Percentiles rank a stretch among this genome's conserved stretches.
Conservation (phyloP, 2,888 invertebrate genomes). For the Baccha elongata region DNA sequence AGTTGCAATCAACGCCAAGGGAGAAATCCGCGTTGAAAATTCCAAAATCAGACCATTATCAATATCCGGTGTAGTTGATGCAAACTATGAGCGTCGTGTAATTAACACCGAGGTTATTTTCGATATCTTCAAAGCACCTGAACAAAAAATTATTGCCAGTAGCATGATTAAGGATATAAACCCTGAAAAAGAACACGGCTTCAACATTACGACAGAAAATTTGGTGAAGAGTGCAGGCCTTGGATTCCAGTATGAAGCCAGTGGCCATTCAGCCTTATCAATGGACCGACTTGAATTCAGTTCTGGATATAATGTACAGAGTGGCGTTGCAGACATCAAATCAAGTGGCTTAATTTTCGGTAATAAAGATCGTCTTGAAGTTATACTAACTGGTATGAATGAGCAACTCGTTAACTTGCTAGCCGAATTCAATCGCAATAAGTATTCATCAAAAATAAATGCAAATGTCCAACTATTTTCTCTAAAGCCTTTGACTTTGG, state of each 20-base stretch:
- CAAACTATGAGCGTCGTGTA: slow-evolving; percentile 79
- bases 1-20: slow-evolving; percentile 83
- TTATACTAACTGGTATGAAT: slow-evolving; percentile 76
- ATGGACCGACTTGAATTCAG: slow-evolving; percentile 77
- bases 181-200: slow-evolving; percentile 77
- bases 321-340: slow-evolving; percentile 78
- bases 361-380: slow-evolving; percentile 80
- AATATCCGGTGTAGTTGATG: slow-evolving; percentile 82
- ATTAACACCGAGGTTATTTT: slow-evolving; percentile 82
- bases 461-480: slow-evolving; percentile 77
- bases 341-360: slow-evolving; percentile 76
- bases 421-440: slow-evolving; percentile 76
- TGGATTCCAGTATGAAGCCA: slow-evolving; percentile 77
- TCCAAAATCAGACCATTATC: slow-evolving; percentile 85
- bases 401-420: slow-evolving; percentile 76
- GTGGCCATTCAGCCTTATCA: slow-evolving; percentile 77
- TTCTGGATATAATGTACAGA: slow-evolving; percentile 78
- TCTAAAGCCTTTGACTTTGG: slow-evolving; percentile 76
- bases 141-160: slow-evolving; percentile 83
- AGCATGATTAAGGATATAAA: slow-evolving; percentile 62
- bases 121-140: slow-evolving; percentile 85
- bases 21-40: slow-evolving; percentile 86
- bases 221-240: slow-evolving; percentile 83
- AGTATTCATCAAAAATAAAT: slow-evolving; percentile 75
- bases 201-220: slow-evolving; percentile 81